A percentile compares a stretch with the other conserved stretches of the same genome.
Conservation (phyloP, 2,113 vertebrate genomes). For the Dasypus novemcinctus region DNA sequence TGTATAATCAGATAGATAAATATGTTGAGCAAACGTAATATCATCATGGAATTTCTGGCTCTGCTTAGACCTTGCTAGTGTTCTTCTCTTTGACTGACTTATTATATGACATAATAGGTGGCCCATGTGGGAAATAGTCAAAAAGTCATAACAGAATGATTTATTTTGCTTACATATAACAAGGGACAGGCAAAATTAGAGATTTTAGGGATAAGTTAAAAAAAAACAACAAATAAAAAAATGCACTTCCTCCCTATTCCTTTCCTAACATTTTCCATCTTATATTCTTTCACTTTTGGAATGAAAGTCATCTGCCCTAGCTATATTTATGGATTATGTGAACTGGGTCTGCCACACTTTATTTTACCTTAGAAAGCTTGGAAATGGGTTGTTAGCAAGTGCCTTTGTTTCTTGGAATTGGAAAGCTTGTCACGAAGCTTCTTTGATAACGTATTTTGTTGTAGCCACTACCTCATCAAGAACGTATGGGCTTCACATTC, state of each 20-base stretch:
- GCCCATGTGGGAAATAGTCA: neutral
- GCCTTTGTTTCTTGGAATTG: neutral
- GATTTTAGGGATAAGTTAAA: neutral
- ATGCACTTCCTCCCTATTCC: neutral
- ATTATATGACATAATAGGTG: neutral
- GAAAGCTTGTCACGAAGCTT: neutral
- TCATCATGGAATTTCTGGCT: conserved; percentile 54
- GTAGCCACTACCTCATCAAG: neutral
- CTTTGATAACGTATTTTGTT: neutral
- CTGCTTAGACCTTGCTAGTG: neutral
- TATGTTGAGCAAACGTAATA: conserved; percentile 28
- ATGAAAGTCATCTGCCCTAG: neutral
- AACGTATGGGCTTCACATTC: neutral
- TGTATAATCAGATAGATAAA: conserved; percentile 43
- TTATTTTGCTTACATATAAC: neutral
- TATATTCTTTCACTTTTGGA: neutral
- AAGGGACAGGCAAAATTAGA: neutral
- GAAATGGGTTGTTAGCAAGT: neutral
- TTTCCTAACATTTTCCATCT: neutral
- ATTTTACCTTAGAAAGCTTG: neutral
- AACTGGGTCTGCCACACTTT: neutral
- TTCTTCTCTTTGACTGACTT: neutral
- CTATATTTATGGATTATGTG: neutral
- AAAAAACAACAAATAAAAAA: neutral
- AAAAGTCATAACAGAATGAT: neutral